Evolutionary conservation across 2,113 vertebrate genomes (phyloP), one percentile per base, ranked within the genome.

Genomic region (Sander vitreus): DNA sequence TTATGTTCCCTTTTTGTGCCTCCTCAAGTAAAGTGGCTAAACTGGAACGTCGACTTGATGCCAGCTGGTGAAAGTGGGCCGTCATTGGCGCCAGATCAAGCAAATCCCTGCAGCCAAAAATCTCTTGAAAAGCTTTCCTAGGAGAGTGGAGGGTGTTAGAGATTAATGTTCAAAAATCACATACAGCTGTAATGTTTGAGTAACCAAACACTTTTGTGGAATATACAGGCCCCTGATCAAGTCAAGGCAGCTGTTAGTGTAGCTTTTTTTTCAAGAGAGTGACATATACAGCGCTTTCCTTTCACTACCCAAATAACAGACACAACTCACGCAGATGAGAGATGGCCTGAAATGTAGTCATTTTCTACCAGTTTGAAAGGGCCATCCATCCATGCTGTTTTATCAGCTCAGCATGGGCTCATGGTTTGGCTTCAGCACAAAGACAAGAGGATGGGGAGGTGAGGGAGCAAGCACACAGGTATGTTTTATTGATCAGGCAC

Each of bases 401-500:
- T 78, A 93, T 90, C 83, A 72, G 57, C 85, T 80, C 83, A 66
- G 84, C 45, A 16, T 65, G 79, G 36, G 67, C 76, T 60, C 81
- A 27, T 39, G 51, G 78, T 66, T 81, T 74, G 63, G 81, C 87
- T 80, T 39, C 12, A 25, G 78, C 64, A 85, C 78, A 55, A 50
- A 73, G 80, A 70, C 48, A 21, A 58, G 70, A 65, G 81, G 82
- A 76, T 74, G 80, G 62, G 80, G 74, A 82, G 86, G 90, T 89
- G 88, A 82, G 84, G 85, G 84, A 86, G 89, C 78, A 76, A 81
- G 70, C 75, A 65, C 71, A 81, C 82, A 90, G 85, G 85, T 87
- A 94, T 95, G 93, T 91, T 94, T 95, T 94, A 94, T 94, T 94
- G 94, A 94, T 94, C 91, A 85, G 85, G 85, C 79, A 85, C 80